Evolutionary conservation across 1,140 invertebrate species (phyloP).

Genomic region (Akabosia matsudoensis): DNA sequence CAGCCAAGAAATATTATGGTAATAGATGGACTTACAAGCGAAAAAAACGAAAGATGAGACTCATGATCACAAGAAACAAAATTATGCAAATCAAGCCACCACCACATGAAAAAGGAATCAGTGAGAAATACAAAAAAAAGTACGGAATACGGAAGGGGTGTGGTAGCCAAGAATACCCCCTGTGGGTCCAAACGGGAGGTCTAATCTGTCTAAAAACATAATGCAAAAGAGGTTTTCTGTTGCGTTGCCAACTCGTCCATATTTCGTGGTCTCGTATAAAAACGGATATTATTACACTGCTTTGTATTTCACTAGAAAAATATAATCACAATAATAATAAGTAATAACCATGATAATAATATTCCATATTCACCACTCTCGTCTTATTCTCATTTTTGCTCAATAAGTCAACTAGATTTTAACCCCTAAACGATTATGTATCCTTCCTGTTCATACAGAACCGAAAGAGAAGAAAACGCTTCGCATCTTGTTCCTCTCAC

Average conservation of each 20-base stretch:
- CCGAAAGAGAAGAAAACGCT: too few relatives aligned
- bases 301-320: not conserved
- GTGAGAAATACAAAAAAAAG: not conserved
- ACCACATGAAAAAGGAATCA: slow-evolving; percentile 6
- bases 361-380: too few relatives aligned
- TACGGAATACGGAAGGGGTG: slow-evolving; percentile 44
- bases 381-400: not conserved
- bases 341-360: too few relatives aligned
- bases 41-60: too few relatives aligned
- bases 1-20: slow-evolving; percentile 37
- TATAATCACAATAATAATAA: not conserved
- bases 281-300: not conserved
- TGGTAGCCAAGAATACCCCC: slow-evolving; percentile 42
- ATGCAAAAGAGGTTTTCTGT: slow-evolving; percentile 42
- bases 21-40: slow-evolving; percentile 29
- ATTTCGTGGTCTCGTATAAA: not conserved
- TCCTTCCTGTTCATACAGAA: not conserved
- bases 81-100: too few relatives aligned
- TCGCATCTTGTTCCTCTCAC: not conserved
- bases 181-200: slow-evolving; percentile 41
- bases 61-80: too few relatives aligned
- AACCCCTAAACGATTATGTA: not conserved
- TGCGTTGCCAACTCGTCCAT: slow-evolving; percentile 1
- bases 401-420: not conserved
- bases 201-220: slow-evolving; percentile 42